Percentiles rank a stretch among this genome's conserved stretches.
phyloP scores from a whole-genome alignment of 2,113 vertebrate genomes.

The Macquaria ambigua region DNA sequence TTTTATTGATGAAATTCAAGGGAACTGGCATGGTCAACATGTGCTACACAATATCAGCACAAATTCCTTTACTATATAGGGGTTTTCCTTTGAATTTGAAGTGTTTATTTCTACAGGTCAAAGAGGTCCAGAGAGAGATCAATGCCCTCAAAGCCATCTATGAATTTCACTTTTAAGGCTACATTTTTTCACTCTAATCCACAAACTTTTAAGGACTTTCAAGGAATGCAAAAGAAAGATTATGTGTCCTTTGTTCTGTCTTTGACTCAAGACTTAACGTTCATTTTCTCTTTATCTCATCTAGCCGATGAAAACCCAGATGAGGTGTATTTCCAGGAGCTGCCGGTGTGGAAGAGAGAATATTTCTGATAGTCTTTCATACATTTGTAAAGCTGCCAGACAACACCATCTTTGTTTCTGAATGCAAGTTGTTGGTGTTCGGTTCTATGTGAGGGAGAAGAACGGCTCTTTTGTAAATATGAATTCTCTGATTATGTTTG shows the following conservation, averaged over 20 bases:
- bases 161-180: neutral
- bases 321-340: conserved; percentile 82
- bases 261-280: neutral
- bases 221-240: neutral
- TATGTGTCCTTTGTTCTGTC: neutral
- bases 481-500: conserved; percentile 48
- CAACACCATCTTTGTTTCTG: neutral
- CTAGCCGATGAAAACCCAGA: conserved; percentile 78
- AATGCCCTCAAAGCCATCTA: no score
- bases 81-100: no score
- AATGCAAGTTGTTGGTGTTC: conserved; percentile 24
- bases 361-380: conserved; percentile 76
- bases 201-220: neutral
- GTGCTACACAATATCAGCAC: no score
- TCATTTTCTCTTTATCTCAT: conserved; percentile 19
- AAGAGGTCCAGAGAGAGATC: no score
- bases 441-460: conserved; percentile 30
- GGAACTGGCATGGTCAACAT: no score
- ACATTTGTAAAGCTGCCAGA: conserved; percentile 4
- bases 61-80: no score
- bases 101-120: no score
- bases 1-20: neutral
- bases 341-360: conserved; percentile 84
- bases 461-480: conserved; percentile 67
- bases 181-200: no score